Evolutionary conservation across 2,113 vertebrate genomes (phyloP).

Genomic region (Gnathonemus longibarbis): DNA sequence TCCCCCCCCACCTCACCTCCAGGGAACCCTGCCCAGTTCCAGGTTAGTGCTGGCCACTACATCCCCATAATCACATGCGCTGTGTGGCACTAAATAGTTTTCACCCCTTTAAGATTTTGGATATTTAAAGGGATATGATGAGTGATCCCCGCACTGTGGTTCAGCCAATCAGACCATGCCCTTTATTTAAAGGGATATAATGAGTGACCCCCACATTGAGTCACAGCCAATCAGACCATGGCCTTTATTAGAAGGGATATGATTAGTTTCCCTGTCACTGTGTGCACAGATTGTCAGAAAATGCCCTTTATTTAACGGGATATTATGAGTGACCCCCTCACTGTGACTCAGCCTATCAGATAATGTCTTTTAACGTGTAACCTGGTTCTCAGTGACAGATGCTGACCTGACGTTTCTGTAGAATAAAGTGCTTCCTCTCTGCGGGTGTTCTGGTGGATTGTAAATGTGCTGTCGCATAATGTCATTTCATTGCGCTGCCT

Average conservation of each 20-base stretch:
- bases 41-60: conserved; percentile 55
- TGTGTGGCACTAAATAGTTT: not conserved
- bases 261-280: too few relatives aligned
- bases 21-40: conserved; percentile 70
- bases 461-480: not conserved
- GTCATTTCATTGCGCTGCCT: not conserved
- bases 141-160: not conserved
- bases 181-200: not conserved
- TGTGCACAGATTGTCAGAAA: too few relatives aligned
- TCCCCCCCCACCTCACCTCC: conserved; percentile 71
- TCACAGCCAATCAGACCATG: not conserved
- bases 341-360: not conserved
- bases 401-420: not conserved
- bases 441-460: not conserved
- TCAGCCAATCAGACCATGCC: not conserved
- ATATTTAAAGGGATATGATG: not conserved
- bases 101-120: not conserved
- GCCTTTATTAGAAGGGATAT: too few relatives aligned
- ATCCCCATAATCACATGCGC: not conserved
- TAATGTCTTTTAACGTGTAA: not conserved
- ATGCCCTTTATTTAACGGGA: not conserved
- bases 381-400: not conserved
- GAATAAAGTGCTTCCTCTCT: not conserved
- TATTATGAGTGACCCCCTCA: not conserved
- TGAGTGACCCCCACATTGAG: not conserved